Conservation (phyloP, 2,113 vertebrate genomes). For the Pseudorhombus dupliciocellatus region DNA sequence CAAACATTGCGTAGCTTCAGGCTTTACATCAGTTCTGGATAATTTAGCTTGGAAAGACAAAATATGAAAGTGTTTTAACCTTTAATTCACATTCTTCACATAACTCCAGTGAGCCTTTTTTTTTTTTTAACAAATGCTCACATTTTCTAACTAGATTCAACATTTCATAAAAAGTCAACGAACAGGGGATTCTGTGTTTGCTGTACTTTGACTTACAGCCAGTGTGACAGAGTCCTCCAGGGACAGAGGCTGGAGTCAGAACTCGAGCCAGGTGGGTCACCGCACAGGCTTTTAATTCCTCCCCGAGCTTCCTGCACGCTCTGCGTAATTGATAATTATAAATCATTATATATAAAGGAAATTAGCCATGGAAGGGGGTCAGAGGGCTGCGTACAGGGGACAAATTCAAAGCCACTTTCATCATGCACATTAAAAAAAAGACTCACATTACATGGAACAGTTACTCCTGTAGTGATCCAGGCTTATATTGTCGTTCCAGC, state of each 20-base stretch:
- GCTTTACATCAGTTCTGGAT: slow-evolving; percentile 4
- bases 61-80: slow-evolving; percentile 38
- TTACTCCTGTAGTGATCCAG: slow-evolving; percentile 11
- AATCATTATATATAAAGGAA: slow-evolving; percentile 60
- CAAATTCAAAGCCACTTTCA: slow-evolving; percentile 19
- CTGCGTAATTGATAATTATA: slow-evolving; percentile 56
- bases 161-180: slow-evolving; percentile 30
- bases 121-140: slow-evolving; percentile 19
- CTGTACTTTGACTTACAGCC: slow-evolving; percentile 55
- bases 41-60: slow-evolving; percentile 17
- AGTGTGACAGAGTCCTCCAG: slow-evolving; percentile 37
- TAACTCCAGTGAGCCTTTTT: slow-evolving; percentile 9
- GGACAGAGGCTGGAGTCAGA: slow-evolving; percentile 32
- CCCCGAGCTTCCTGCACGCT: slow-evolving; percentile 27
- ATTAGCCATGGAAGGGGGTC: slow-evolving; percentile 48
- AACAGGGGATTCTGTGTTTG: slow-evolving; percentile 46
- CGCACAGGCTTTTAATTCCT: slow-evolving; percentile 46
- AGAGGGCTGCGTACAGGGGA: slow-evolving; percentile 15
- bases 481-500: not conserved
- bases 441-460: slow-evolving; percentile 33
- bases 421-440: slow-evolving; percentile 15
- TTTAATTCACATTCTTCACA: slow-evolving; percentile 35
- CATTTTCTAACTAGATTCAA: slow-evolving; percentile 29
- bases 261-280: slow-evolving; percentile 47
- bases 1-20: not conserved